phyloP scores from a whole-genome alignment of 1,140 invertebrate species.

The Danaus melanippus region DNA sequence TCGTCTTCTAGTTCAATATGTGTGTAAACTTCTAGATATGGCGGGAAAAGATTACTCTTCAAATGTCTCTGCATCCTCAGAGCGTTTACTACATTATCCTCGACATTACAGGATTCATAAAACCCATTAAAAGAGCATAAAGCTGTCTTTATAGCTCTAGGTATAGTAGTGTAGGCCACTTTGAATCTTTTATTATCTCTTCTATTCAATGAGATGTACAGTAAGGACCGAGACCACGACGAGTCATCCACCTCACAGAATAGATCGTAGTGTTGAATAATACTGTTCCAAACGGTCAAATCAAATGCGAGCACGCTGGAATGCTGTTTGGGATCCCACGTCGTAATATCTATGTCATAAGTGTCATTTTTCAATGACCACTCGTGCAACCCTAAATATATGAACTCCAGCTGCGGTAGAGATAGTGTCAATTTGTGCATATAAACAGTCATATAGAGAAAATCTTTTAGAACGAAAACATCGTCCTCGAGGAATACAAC shows the following conservation, averaged over 20 bases:
- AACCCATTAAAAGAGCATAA: conserved; percentile 7
- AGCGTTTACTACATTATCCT: conserved; percentile 21
- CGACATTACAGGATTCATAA: conserved; percentile 18
- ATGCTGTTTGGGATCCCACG: conserved; percentile 32
- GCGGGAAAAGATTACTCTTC: conserved; percentile 25
- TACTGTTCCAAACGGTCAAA: conserved; percentile 29
- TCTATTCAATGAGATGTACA: conserved; percentile 34
- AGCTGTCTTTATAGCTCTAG: conserved; percentile 29
- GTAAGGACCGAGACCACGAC: conserved; percentile 39
- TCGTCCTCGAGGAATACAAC: conserved; percentile 36
- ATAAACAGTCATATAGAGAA: conserved; percentile 30
- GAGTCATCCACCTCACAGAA: conserved; percentile 38
- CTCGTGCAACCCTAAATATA: conserved; percentile 22
- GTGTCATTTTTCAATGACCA: conserved; percentile 9
- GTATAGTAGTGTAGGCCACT: conserved; percentile 30
- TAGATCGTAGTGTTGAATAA: conserved; percentile 33
- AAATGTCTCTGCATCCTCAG: conserved; percentile 20
- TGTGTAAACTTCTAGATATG: conserved; percentile 26
- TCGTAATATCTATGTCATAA: conserved; percentile 22
- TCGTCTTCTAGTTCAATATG: conserved; percentile 32
- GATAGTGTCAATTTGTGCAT: conserved; percentile 31
- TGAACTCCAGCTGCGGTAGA: conserved; percentile 26
- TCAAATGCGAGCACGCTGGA: conserved; percentile 31
- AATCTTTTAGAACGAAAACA: conserved; percentile 34
- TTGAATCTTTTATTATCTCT: conserved; percentile 29